Conservation (phyloP, 2,797 vertebrate species). For the Odontamblyopus rebecca region DNA sequence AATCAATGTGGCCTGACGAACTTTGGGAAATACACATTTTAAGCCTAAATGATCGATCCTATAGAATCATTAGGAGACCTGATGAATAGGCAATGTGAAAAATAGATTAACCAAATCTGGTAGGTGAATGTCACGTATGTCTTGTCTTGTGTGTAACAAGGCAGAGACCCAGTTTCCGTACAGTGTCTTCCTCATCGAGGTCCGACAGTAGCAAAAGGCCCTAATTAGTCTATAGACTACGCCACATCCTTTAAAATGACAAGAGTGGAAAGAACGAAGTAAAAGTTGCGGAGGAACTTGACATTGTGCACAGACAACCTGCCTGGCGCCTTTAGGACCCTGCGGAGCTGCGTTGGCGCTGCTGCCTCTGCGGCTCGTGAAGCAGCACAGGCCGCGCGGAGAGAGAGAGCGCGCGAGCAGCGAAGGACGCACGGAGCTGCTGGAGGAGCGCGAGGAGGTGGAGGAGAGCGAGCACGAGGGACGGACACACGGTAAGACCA, state of each 20-base stretch:
- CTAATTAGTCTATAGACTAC: background rate
- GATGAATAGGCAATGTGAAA: background rate
- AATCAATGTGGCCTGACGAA: background rate
- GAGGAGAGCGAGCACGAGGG: constrained; percentile 27
- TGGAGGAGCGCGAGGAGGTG: constrained; percentile 57
- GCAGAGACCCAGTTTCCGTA: no score
- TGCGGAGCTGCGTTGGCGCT: constrained; percentile 57
- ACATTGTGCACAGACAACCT: fast-evolving
- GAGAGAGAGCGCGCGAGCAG: constrained; percentile 48
- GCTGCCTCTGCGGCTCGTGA: constrained; percentile 68
- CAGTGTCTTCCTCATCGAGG: background rate
- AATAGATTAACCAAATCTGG: background rate
- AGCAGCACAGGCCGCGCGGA: constrained; percentile 32
- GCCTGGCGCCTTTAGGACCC: constrained; percentile 65
- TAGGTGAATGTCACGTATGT: background rate
- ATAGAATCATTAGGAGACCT: background rate
- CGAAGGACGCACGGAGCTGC: constrained; percentile 51
- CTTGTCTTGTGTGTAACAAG: background rate
- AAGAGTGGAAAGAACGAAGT: background rate
- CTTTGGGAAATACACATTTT: background rate
- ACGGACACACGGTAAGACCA: constrained; percentile 71
- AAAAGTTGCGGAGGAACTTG: constrained; percentile 11
- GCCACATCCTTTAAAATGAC: background rate
- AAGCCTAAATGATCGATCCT: background rate
- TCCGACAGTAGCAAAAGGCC: background rate